A percentile compares a stretch with the other conserved stretches of the same genome.
Evolutionary conservation across 2,888 invertebrate genomes (phyloP).

Genomic region (Dicroscelio sp.): DNA sequence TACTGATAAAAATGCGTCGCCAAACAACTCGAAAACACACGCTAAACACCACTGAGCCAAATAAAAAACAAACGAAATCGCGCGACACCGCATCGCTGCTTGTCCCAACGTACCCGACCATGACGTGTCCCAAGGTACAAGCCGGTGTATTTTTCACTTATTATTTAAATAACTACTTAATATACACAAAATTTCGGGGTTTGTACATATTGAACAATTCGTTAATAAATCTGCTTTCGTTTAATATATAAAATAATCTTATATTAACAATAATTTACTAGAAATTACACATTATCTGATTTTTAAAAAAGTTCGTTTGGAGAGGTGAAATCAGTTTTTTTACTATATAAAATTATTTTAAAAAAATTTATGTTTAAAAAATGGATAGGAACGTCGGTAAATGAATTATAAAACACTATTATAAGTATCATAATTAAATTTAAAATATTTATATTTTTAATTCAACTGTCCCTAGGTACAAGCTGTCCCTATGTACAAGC

Average conservation of each 20-base stretch:
- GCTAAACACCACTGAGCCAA: background rate
- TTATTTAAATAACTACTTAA: conserved; percentile 14
- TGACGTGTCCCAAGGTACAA: conserved; percentile 35
- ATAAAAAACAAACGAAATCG: background rate
- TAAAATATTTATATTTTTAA: conserved; percentile 23
- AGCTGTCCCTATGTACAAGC: conserved; percentile 30
- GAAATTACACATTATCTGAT: conserved; percentile 1
- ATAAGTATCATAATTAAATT: conserved; percentile 30
- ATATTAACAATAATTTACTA: conserved; percentile 11
- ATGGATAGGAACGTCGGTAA: background rate
- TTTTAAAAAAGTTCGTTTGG: background rate
- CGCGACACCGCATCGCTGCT: background rate
- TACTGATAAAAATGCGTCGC: too few relatives aligned
- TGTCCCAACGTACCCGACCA: conserved; percentile 31
- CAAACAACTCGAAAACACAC: too few relatives aligned
- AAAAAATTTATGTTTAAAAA: background rate
- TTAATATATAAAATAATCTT: conserved; percentile 12
- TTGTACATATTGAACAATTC: background rate
- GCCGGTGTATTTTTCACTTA: conserved; percentile 19
- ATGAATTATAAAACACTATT: background rate
- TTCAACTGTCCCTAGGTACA: conserved; percentile 18
- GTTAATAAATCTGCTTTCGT: conserved; percentile 21
- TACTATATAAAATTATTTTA: background rate
- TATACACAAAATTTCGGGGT: background rate
- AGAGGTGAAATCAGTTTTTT: background rate